A percentile compares a stretch with the other conserved stretches of the same genome.
phyloP scores from a whole-genome alignment of 2,113 vertebrate species.

The Coptodon rendalli region DNA sequence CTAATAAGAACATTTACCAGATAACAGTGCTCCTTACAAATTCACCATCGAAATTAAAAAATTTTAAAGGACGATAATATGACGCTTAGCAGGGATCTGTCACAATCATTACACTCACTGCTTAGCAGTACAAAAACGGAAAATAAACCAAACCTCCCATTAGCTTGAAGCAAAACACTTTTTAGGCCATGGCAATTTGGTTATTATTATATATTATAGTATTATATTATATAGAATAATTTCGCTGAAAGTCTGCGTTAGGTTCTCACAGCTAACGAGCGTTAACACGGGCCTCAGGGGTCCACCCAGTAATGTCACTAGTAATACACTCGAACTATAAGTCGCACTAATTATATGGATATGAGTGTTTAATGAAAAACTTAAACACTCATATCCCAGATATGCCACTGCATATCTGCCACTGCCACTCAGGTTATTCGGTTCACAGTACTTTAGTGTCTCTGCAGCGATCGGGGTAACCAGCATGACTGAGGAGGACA shows the following conservation, averaged over 20 bases:
- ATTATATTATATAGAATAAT: too few relatives aligned
- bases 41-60: not conserved
- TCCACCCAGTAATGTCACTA: not conserved
- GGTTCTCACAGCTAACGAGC: not conserved
- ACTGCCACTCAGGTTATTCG: not conserved
- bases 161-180: not conserved
- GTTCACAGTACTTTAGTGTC: not conserved
- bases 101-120: not conserved
- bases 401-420: not conserved
- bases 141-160: not conserved
- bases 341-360: not conserved
- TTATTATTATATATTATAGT: not conserved
- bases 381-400: not conserved
- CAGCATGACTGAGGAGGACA: not conserved
- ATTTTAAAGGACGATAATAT: not conserved
- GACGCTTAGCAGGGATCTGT: not conserved
- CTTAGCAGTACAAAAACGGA: not conserved
- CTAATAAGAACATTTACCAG: not conserved
- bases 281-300: not conserved
- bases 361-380: not conserved
- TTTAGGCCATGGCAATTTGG: accelerated
- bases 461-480: not conserved
- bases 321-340: not conserved
- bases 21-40: not conserved
- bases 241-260: not conserved